Evolutionary conservation across 2,888 invertebrate species (phyloP).

Genomic region (Rapana venosa): DNA sequence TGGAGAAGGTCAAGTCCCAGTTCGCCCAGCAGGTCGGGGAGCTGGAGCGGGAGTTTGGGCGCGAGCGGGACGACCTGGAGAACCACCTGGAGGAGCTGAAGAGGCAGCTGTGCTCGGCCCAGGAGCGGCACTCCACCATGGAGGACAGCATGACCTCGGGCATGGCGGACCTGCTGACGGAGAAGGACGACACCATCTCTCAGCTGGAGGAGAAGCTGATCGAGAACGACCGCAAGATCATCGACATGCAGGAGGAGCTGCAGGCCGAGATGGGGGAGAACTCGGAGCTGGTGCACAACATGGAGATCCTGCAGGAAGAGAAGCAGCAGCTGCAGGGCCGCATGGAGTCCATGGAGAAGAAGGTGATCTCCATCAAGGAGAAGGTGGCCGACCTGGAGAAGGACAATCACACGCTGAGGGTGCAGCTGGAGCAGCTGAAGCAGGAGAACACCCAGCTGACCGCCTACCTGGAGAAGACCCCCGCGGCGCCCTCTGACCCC

Average conservation of each 20-base stretch:
- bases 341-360: constrained; percentile 62
- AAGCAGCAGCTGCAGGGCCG: constrained; percentile 63
- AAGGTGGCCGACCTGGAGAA: constrained; percentile 65
- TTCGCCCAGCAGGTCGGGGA: constrained; percentile 68
- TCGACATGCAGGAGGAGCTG: constrained; percentile 71
- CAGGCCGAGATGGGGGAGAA: constrained; percentile 67
- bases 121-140: constrained; percentile 84
- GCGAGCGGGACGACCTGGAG: constrained; percentile 71
- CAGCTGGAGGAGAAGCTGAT: constrained; percentile 89
- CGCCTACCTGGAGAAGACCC: constrained; percentile 55
- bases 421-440: constrained; percentile 65
- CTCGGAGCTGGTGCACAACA: constrained; percentile 59
- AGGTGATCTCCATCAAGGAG: constrained; percentile 56
- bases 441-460: constrained; percentile 65
- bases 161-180: constrained; percentile 84
- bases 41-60: constrained; percentile 74
- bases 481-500: constrained; percentile 42
- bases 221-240: constrained; percentile 73
- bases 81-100: constrained; percentile 86
- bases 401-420: constrained; percentile 63
- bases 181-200: constrained; percentile 91
- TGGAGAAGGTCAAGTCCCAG: constrained; percentile 64
- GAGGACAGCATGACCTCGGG: constrained; percentile 70
- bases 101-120: constrained; percentile 86
- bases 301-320: constrained; percentile 65